A percentile compares a stretch with the other conserved stretches of the same genome.
Evolutionary conservation across 2,888 invertebrate genomes (phyloP).

Genomic region (Malacosoma neustria): DNA sequence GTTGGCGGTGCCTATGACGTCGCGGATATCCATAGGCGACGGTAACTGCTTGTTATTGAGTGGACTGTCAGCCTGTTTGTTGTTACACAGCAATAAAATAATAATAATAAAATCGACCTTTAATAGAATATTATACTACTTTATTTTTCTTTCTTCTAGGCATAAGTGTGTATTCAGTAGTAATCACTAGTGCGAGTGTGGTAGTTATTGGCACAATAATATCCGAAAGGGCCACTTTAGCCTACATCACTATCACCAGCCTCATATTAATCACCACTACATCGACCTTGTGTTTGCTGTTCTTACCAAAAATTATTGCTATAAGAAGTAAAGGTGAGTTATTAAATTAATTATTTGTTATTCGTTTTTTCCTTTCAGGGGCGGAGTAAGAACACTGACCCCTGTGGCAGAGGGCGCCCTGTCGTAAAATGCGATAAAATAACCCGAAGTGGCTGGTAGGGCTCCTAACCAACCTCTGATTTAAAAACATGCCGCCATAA

Average conservation of each 20-base stretch:
- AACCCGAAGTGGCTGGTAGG: background rate
- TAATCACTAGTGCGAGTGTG: conserved; percentile 90
- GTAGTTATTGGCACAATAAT: conserved; percentile 92
- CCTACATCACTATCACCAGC: conserved; percentile 87
- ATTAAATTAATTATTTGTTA: background rate
- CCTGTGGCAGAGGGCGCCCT: too few species aligned
- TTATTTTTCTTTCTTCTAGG: conserved; percentile 33
- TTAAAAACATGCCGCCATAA: too few species aligned
- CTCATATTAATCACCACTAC: conserved; percentile 91
- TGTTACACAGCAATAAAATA: too few species aligned
- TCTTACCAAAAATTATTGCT: conserved; percentile 88
- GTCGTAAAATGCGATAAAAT: background rate
- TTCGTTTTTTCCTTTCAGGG: background rate
- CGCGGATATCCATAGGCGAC: too few species aligned
- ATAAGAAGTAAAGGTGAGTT: conserved; percentile 78
- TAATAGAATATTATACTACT: too few species aligned
- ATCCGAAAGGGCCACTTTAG: conserved; percentile 85
- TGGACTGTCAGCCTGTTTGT: too few species aligned
- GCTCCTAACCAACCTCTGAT: background rate
- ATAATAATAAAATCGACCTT: too few species aligned
- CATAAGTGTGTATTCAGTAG: conserved; percentile 93
- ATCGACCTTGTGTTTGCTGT: conserved; percentile 88
- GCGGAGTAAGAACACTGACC: too few species aligned
- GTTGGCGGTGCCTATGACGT: too few species aligned
- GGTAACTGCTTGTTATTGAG: too few species aligned